phyloP scores from a whole-genome alignment of 2,797 vertebrate genomes.

The Aratinga solstitialis region DNA sequence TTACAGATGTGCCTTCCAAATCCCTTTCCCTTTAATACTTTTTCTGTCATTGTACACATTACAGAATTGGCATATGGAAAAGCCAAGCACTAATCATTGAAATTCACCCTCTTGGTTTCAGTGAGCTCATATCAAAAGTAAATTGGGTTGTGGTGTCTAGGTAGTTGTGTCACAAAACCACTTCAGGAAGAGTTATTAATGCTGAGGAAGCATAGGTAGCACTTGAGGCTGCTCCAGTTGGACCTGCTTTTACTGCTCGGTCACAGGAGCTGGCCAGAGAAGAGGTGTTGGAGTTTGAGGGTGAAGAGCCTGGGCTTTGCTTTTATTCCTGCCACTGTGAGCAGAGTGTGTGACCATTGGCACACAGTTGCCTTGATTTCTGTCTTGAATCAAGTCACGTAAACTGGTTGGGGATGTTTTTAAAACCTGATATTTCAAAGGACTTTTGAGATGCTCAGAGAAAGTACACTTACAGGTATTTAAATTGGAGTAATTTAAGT shows the following conservation, averaged over 20 bases:
- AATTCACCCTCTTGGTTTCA: background rate
- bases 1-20: background rate
- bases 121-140: background rate
- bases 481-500: background rate
- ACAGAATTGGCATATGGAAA: background rate
- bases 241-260: background rate
- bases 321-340: background rate
- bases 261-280: background rate
- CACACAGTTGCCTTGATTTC: background rate
- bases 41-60: background rate
- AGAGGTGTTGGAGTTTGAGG: background rate
- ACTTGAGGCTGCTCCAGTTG: background rate
- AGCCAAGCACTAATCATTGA: background rate
- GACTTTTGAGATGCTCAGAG: background rate
- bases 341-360: background rate
- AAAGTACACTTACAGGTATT: background rate
- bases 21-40: background rate
- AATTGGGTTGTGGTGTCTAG: background rate
- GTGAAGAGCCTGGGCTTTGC: background rate
- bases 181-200: background rate
- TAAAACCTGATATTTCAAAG: background rate
- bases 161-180: background rate
- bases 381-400: background rate
- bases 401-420: background rate
- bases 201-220: background rate